Evolutionary conservation across 2,113 vertebrate species (phyloP), one percentile per base, ranked within the genome.

Genomic region (Hoplias malabaricus): DNA sequence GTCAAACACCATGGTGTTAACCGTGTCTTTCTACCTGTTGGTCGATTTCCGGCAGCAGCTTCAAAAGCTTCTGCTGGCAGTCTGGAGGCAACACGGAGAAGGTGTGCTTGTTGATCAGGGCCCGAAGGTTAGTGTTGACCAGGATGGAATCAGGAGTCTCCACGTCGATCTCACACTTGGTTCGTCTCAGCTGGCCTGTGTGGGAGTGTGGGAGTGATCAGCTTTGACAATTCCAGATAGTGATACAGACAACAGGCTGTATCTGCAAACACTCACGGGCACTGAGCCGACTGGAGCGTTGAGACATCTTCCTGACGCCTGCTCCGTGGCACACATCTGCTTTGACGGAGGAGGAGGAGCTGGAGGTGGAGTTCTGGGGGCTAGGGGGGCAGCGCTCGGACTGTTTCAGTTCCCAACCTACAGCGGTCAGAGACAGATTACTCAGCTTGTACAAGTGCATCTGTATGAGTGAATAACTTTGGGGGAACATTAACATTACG

Each of bases 91-190:
- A 90, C 42, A 92, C 84, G 0, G 94, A 95, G 91, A 99, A 96
- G 0, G 94, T 99, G 84, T 98, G 97, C 75, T 99, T 99, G 89
- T 98, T 99, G 87, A 99, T 98, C 79, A 99, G 91, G 0, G 98
- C 97, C 67, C 96, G 89, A 69, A 99, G 91, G 89, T 99, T 99
- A 34, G 97, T 99, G 91, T 99, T 99, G 66, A 99, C 97, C 62
- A 99, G 89, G 88, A 99, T 99, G 68, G 98, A 99, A 86, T 99
- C 98, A 0, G 98, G 98, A 0, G 98, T 99, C 87, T 99, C 98
- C 82, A 99, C 98, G 5, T 99, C 98, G 25, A 99, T 99, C 71
- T 97, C 96, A 69, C 94, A 95, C 84, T 92, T 95, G 0, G 93
- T 90, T 4, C 96, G 92, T 90, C 96, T 98, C 87, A 99, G 91